Conservation (phyloP, 64 coral and sea anemone genomes). For the Stichodactyla mertensii region DNA sequence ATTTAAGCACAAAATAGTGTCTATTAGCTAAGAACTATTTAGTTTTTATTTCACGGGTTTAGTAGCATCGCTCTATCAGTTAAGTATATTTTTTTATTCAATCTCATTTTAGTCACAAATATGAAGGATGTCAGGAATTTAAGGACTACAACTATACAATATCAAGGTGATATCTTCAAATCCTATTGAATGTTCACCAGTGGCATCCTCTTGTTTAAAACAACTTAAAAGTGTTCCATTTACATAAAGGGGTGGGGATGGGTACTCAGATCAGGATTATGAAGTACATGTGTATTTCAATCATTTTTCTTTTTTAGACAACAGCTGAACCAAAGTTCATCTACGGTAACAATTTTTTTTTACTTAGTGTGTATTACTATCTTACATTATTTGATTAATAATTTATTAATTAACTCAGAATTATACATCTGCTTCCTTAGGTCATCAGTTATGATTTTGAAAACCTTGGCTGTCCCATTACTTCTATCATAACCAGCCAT, state of each 20-base stretch:
- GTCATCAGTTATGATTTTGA: constrained; percentile 50
- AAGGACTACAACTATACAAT: constrained; percentile 60
- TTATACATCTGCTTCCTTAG: constrained; percentile 6
- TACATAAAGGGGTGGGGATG: too few species aligned
- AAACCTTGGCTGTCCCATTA: constrained; percentile 58
- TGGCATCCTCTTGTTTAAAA: too few species aligned
- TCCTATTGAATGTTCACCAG: too few species aligned
- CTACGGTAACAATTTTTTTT: not conserved
- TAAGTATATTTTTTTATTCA: not conserved
- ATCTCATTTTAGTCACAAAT: constrained; percentile 12
- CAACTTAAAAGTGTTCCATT: too few species aligned
- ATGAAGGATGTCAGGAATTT: constrained; percentile 37
- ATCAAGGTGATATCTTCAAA: constrained; percentile 36
- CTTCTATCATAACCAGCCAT: constrained; percentile 29
- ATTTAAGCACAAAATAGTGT: too few species aligned
- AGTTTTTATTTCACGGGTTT: too few species aligned
- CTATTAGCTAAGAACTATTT: too few species aligned
- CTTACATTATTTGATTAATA: not conserved
- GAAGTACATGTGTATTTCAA: not conserved
- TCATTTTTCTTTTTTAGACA: not conserved
- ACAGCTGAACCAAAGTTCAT: not conserved
- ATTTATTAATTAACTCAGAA: not conserved
- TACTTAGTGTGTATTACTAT: not conserved
- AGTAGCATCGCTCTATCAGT: too few species aligned
- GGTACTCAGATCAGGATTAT: too few species aligned